These are phyloP conservation scores for Oscheius sp. DNA, from an alignment of 2,888 invertebrate species.

Conservation along the genomic window DNA sequence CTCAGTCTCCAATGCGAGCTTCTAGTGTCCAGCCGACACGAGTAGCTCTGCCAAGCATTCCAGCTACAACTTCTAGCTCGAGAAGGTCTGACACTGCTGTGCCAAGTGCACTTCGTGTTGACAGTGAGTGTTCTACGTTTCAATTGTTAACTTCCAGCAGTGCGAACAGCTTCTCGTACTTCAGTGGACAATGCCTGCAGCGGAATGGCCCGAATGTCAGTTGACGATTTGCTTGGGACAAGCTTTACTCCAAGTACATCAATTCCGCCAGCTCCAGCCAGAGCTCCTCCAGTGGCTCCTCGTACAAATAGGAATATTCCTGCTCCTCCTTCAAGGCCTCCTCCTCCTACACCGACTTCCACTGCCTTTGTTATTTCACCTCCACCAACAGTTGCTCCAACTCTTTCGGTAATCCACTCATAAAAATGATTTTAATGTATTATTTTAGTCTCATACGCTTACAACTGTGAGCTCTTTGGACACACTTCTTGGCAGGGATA, in stretches of 20 bases:
- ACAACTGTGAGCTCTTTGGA: background rate
- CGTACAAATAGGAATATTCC: conserved; percentile 31
- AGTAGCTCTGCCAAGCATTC: conserved; percentile 37
- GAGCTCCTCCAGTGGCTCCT: conserved; percentile 39
- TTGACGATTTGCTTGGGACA: conserved; percentile 38
- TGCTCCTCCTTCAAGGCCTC: conserved; percentile 43
- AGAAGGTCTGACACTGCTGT: conserved; percentile 4
- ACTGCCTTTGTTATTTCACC: conserved; percentile 73
- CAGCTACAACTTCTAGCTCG: conserved; percentile 13
- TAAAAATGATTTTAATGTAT: background rate
- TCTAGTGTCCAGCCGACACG: conserved; percentile 17
- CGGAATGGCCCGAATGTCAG: conserved; percentile 2
- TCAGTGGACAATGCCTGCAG: background rate
- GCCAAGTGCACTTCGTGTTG: conserved; percentile 14
- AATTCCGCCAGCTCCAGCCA: conserved; percentile 1
- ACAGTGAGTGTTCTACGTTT: background rate
- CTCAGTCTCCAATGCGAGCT: conserved; percentile 19
- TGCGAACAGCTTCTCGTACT: conserved; percentile 7
- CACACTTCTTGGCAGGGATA: background rate
- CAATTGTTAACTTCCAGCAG: background rate
- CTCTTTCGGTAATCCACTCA: background rate
- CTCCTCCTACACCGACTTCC: conserved; percentile 24
- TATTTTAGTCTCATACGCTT: background rate
- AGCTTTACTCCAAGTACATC: background rate
- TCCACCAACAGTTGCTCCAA: conserved; percentile 73